Evolutionary conservation across 2,797 vertebrate species (phyloP).

Genomic region (Hyperoplus lanceolatus): DNA sequence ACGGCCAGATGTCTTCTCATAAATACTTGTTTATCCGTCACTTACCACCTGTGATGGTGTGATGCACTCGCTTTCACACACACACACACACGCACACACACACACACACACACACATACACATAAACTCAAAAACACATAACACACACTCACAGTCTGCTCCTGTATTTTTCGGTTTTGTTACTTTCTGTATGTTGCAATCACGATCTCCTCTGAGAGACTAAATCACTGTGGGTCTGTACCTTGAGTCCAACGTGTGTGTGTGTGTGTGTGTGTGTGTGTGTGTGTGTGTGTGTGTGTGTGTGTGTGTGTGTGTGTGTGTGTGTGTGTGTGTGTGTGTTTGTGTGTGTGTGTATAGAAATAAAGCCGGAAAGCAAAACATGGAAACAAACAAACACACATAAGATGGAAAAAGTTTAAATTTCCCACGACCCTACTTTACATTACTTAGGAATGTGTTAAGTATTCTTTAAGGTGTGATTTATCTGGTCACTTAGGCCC

Average conservation of each 20-base stretch:
- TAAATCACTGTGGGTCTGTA: background rate
- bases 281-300: too few relatives aligned
- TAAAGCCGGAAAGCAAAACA: background rate
- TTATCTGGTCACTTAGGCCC: constrained; percentile 38
- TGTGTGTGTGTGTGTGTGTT: too few relatives aligned
- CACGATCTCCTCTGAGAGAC: constrained; percentile 42
- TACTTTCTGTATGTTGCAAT: constrained; percentile 40
- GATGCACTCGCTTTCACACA: background rate
- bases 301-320: too few relatives aligned
- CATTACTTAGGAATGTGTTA: constrained; percentile 37
- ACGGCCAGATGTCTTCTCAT: constrained; percentile 10
- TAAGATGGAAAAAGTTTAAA: constrained; percentile 44
- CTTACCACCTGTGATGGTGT: constrained; percentile 1
- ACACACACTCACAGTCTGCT: constrained; percentile 14
- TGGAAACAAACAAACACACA: background rate
- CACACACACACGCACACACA: background rate
- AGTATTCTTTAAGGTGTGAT: constrained; percentile 40
- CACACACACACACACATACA: background rate
- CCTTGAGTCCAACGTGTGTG: background rate
- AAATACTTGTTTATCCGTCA: background rate
- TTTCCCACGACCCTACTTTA: constrained; percentile 52
- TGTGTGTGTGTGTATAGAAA: too few relatives aligned
- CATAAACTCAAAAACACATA: background rate
- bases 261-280: background rate
- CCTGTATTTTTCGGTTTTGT: constrained; percentile 18